These are phyloP conservation scores for Euschistus heros DNA, from an alignment of 1,140 invertebrate species.

Conservation along the genomic window DNA sequence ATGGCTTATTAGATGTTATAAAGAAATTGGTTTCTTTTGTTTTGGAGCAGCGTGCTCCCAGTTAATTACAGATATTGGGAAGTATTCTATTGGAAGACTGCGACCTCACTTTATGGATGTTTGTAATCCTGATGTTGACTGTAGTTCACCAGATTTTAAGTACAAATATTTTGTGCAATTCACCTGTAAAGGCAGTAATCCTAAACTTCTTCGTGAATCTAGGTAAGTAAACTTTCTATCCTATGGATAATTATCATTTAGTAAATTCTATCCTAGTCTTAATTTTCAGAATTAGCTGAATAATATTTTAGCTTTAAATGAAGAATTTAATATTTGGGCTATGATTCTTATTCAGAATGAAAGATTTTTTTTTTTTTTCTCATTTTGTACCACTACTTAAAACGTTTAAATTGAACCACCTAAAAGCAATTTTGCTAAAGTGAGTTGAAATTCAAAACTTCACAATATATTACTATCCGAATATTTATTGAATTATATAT, in stretches of 20 bases:
- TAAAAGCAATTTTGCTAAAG: no score
- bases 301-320: no score
- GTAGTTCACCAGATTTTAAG: slow-evolving; percentile 17
- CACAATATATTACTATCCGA: no score
- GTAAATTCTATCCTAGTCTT: no score
- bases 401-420: no score
- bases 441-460: no score
- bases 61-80: slow-evolving; percentile 77
- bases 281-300: no score
- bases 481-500: no score
- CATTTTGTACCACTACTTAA: no score
- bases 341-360: no score
- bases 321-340: no score
- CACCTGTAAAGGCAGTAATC: slow-evolving; percentile 44
- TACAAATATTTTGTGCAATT: slow-evolving; percentile 44
- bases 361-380: no score
- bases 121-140: slow-evolving; percentile 48
- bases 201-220: slow-evolving; percentile 55
- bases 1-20: slow-evolving; percentile 62
- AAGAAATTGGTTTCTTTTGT: slow-evolving; percentile 61
- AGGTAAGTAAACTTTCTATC: slow-evolving; percentile 34
- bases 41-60: slow-evolving; percentile 77
- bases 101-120: slow-evolving; percentile 83
- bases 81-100: slow-evolving; percentile 82
- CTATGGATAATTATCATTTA: background rate